A percentile compares a stretch with the other conserved stretches of the same genome.
Evolutionary conservation across 2,113 vertebrate species (phyloP).

Genomic region (Alethe castanea): DNA sequence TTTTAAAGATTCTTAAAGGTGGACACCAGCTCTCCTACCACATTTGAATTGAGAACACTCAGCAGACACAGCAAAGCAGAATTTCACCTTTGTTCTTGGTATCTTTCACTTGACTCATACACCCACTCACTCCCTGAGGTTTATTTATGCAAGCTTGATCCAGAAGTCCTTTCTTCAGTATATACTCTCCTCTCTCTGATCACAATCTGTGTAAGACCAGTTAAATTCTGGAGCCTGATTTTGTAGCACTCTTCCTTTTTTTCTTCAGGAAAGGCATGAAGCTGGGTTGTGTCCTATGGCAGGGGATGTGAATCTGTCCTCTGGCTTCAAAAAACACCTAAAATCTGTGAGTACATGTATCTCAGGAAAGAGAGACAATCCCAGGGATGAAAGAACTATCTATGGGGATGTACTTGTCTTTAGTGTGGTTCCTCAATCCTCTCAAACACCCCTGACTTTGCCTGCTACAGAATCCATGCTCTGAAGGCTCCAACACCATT

Average conservation of each 20-base stretch:
- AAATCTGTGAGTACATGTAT: not conserved
- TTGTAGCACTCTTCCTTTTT: not conserved
- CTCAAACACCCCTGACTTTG: not conserved
- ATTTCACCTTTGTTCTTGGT: not conserved
- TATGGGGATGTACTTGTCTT: not conserved
- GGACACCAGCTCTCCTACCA: not conserved
- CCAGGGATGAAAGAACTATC: not conserved
- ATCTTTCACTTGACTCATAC: slow-evolving; percentile 7
- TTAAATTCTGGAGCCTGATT: not conserved
- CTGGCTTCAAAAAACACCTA: not conserved
- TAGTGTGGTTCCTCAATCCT: not conserved
- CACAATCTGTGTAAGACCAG: not conserved
- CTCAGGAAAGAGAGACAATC: not conserved
- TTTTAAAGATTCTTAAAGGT: not conserved
- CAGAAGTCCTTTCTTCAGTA: not conserved
- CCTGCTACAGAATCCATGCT: not conserved
- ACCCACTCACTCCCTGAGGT: slow-evolving; percentile 1
- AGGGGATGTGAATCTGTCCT: not conserved
- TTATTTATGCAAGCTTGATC: slow-evolving; percentile 1
- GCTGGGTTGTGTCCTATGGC: not conserved
- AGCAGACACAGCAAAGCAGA: not conserved
- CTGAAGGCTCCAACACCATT: not conserved
- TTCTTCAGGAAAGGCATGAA: not conserved
- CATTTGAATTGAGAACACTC: not conserved
- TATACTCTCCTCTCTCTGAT: not conserved